These are phyloP conservation scores for Notolepis coatsorum DNA, from an alignment of 2,797 vertebrate genomes.

Conservation along the genomic window DNA sequence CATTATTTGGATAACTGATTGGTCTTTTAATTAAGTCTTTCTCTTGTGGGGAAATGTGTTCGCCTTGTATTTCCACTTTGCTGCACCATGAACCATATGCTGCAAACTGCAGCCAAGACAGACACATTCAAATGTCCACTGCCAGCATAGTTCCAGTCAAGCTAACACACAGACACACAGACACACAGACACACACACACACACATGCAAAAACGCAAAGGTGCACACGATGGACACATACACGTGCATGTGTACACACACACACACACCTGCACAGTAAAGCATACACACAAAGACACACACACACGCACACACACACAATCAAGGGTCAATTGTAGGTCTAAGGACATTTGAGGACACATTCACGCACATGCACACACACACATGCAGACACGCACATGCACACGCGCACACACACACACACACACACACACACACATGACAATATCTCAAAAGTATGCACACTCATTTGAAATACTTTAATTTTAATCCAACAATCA, in stretches of 20 bases:
- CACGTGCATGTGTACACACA: not conserved
- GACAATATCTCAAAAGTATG: no score
- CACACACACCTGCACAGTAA: not conserved
- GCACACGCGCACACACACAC: not conserved
- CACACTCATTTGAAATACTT: no score
- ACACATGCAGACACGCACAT: no score
- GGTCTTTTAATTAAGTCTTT: no score
- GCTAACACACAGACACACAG: slow-evolving; percentile 14
- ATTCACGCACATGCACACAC: not conserved
- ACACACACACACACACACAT: not conserved
- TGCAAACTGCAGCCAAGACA: slow-evolving; percentile 54
- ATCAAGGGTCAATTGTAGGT: no score
- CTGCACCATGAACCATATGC: slow-evolving; percentile 57
- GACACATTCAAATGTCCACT: slow-evolving; percentile 42
- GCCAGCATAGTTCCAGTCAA: slow-evolving; percentile 53
- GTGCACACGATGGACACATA: not conserved
- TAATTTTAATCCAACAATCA: no score
- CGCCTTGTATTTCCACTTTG: slow-evolving; percentile 51
- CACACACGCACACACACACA: not conserved
- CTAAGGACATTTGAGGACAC: no score
- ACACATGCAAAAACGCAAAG: no score
- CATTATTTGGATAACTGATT: no score
- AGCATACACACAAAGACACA: not conserved
- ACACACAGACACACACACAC: not conserved
- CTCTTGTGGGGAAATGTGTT: slow-evolving; percentile 44